Conservation (phyloP, 2,888 invertebrate species). For the Minunthozetes semirufus region DNA sequence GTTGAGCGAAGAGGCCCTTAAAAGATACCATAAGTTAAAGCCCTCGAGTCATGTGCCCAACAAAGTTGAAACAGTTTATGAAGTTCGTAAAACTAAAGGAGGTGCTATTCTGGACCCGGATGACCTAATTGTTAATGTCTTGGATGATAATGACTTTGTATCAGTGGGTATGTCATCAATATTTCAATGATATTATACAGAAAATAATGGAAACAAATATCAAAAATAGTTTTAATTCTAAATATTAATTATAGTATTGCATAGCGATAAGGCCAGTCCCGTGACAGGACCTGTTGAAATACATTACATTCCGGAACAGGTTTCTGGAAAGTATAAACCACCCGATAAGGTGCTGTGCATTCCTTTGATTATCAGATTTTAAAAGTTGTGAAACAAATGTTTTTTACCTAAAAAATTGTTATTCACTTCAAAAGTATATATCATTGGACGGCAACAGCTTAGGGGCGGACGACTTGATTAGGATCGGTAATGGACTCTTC, state of each 20-base stretch:
- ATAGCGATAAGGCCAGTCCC: slow-evolving; percentile 52
- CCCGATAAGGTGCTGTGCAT: neutral
- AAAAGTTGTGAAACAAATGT: neutral
- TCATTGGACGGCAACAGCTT: slow-evolving; percentile 56
- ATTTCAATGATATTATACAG: no score
- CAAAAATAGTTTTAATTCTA: no score
- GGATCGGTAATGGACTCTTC: slow-evolving; percentile 53
- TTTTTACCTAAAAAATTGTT: neutral
- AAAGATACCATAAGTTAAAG: slow-evolving; percentile 51
- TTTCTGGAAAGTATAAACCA: slow-evolving; percentile 40
- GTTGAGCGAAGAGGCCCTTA: slow-evolving; percentile 54
- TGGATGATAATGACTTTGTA: slow-evolving; percentile 59
- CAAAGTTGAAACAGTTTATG: slow-evolving; percentile 47
- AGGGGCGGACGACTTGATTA: slow-evolving; percentile 55
- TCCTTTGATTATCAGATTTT: neutral
- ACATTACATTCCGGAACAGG: slow-evolving; percentile 52
- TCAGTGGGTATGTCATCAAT: slow-evolving; percentile 53
- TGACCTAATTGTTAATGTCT: slow-evolving; percentile 53
- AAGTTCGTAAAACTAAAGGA: slow-evolving; percentile 56
- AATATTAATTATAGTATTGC: slow-evolving; percentile 51
- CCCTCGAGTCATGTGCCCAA: slow-evolving; percentile 43
- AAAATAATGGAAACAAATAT: no score
- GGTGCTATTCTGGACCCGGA: slow-evolving; percentile 57
- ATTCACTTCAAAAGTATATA: slow-evolving; percentile 48
- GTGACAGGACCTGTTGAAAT: slow-evolving; percentile 51